Evolutionary conservation across 2,888 invertebrate species (phyloP), one percentile per base, ranked within the genome.

Genomic region (Lepeophtheirus nordmannii): DNA sequence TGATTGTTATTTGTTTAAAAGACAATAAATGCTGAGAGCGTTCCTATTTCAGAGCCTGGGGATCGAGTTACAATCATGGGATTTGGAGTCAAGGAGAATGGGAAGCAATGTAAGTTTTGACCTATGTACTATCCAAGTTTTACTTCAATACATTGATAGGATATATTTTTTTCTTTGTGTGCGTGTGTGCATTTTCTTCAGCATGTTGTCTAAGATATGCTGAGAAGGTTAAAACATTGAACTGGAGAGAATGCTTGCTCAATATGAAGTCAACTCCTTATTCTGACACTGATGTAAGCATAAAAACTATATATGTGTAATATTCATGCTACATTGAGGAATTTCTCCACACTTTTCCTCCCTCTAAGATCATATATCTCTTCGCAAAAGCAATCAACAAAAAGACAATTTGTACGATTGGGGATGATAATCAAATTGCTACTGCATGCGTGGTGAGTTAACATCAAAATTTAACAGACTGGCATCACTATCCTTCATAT

Each of bases 131-230:
- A 30, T 5, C 30, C 7, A 30, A 30, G 7, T 30, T 30, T 2
- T 5, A 30, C 30, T 30, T 30, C 7, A 30, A 5, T 7, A 30
- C 30, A 30, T 5, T 30, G 2, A 30, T 30, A 30, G 7, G 30
- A 30, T 30, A 30, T 30, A 5, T 30, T 30, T 30, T 7, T n/a
- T n/a, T n/a, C n/a, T n/a, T n/a, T n/a, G n/a, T n/a, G n/a, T n/a
- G n/a, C n/a, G n/a, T n/a, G n/a, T 30, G 30, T 7, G 3, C 30
- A 7, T 30, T 46, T 46, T 8, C 1, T 46, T 46, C 17, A 46
- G 53, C n/a, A n/a, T 46, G 53, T 46, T 46, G 53, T 46, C 53
- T 46, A n/a, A 14, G 17, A 46, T 46, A 46, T 46, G 53, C 53
- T n/a, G 17, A 46, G 14, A 17, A 2, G 8, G 17, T 46, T 5